Percentiles rank a stretch among this genome's conserved stretches.
phyloP scores from a whole-genome alignment of 2,797 vertebrate species.

The Chaetophractus vellerosus region DNA sequence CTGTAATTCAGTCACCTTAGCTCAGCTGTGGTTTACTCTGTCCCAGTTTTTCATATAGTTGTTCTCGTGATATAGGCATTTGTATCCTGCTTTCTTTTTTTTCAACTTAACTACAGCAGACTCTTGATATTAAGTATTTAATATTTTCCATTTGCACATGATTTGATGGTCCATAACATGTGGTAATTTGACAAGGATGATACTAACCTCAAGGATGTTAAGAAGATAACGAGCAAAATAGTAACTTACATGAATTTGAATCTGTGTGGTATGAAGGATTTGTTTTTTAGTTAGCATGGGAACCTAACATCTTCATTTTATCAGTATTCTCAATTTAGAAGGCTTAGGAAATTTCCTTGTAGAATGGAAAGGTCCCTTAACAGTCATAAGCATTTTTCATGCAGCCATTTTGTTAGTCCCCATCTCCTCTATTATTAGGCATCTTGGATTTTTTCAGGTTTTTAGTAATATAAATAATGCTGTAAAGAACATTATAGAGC shows the following conservation, averaged over 20 bases:
- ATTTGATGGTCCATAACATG: not conserved
- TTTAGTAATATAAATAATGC: slow-evolving; percentile 34
- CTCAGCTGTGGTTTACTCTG: slow-evolving; percentile 45
- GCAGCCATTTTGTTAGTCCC: not conserved
- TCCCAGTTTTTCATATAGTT: not conserved
- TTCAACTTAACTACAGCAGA: slow-evolving; percentile 3
- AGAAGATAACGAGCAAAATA: slow-evolving; percentile 34
- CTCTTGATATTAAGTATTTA: slow-evolving; percentile 41
- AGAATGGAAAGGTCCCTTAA: slow-evolving; percentile 9
- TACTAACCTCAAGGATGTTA: slow-evolving; percentile 32
- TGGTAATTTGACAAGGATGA: slow-evolving; percentile 24
- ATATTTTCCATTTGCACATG: slow-evolving; percentile 20
- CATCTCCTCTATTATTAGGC: not conserved
- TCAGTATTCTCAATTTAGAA: slow-evolving; percentile 33
- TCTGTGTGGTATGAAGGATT: slow-evolving; percentile 26
- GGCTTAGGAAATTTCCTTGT: slow-evolving; percentile 39
- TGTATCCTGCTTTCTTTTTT: not conserved
- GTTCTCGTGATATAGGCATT: not conserved
- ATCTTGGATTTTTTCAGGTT: not conserved
- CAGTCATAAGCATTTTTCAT: slow-evolving; percentile 12
- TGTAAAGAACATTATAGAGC: not conserved
- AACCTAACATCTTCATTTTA: slow-evolving; percentile 48
- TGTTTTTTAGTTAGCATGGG: slow-evolving; percentile 54
- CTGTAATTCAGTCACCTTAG: slow-evolving; percentile 15
- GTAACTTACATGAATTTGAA: slow-evolving; percentile 48